These are phyloP conservation scores for Protaetia brevitarsis DNA, from an alignment of 1,140 invertebrate species.

Conservation along the genomic window DNA sequence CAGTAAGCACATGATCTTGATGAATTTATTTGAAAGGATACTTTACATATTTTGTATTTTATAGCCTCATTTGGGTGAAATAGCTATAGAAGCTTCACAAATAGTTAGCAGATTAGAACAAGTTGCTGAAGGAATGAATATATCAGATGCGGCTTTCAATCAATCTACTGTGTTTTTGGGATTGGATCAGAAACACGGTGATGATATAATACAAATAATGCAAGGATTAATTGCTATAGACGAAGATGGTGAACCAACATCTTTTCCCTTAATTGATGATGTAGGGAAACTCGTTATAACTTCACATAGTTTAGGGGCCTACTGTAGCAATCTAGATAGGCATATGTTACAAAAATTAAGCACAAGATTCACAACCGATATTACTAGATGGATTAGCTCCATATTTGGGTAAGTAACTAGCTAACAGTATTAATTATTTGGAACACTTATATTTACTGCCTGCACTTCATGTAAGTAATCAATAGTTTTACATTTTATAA, in stretches of 20 bases:
- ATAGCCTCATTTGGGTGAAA: slow-evolving; percentile 44
- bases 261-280: slow-evolving; percentile 55
- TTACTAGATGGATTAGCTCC: slow-evolving; percentile 73
- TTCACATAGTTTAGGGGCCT: slow-evolving; percentile 72
- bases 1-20: not conserved
- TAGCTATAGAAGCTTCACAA: slow-evolving; percentile 48
- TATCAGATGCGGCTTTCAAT: slow-evolving; percentile 33
- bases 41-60: slow-evolving; percentile 24
- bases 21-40: slow-evolving; percentile 10
- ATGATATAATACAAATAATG: slow-evolving; percentile 45
- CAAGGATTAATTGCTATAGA: slow-evolving; percentile 47
- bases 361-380: slow-evolving; percentile 69
- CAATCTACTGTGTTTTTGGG: slow-evolving; percentile 45
- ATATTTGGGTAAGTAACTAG: slow-evolving; percentile 68
- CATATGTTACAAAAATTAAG: slow-evolving; percentile 67
- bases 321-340: slow-evolving; percentile 67
- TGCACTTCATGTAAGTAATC: not conserved
- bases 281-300: slow-evolving; percentile 65
- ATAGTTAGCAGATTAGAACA: slow-evolving; percentile 48
- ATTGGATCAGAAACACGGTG: slow-evolving; percentile 40
- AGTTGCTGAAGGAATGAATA: slow-evolving; percentile 38
- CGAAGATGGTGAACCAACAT: slow-evolving; percentile 51
- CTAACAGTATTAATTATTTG: no score
- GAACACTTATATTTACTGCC: no score
- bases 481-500: no score